Conservation (phyloP, 2,797 vertebrate species). For the Alauda arvensis region DNA sequence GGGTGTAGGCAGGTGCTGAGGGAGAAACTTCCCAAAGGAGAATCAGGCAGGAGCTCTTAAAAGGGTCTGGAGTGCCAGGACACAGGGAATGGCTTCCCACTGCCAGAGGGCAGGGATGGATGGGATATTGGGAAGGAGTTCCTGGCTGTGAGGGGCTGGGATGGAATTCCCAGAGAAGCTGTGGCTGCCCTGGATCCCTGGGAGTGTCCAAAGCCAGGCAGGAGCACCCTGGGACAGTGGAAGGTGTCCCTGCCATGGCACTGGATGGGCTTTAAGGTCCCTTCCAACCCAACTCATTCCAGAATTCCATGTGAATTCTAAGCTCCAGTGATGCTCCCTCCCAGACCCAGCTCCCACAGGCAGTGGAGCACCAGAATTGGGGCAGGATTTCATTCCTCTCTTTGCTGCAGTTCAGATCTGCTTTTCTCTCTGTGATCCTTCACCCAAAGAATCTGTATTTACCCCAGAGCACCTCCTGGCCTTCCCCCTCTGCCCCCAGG, state of each 20-base stretch:
- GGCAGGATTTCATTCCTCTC: not conserved
- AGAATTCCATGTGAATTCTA: not conserved
- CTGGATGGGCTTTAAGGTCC: not conserved
- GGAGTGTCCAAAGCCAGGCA: fast-evolving
- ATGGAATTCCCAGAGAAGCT: not conserved
- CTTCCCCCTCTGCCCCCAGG: not conserved
- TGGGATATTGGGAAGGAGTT: not conserved
- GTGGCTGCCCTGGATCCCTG: not conserved
- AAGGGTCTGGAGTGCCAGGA: not conserved
- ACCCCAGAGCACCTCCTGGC: not conserved
- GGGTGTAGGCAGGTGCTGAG: not conserved
- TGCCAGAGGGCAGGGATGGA: not conserved
- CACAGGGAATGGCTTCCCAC: not conserved
- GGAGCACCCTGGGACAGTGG: not conserved
- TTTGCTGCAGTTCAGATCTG: not conserved
- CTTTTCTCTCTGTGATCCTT: fast-evolving
- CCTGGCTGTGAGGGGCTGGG: not conserved
- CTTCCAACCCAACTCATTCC: not conserved
- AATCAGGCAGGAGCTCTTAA: not conserved
- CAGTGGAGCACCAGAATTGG: fast-evolving
- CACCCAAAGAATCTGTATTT: not conserved
- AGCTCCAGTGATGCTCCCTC: not conserved
- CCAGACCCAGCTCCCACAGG: fast-evolving
- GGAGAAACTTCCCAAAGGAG: not conserved
- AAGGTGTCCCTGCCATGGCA: not conserved